Evolutionary conservation across 2,797 vertebrate species (phyloP), one percentile per base, ranked within the genome.

Genomic region (Coregonus ussuriensis): DNA sequence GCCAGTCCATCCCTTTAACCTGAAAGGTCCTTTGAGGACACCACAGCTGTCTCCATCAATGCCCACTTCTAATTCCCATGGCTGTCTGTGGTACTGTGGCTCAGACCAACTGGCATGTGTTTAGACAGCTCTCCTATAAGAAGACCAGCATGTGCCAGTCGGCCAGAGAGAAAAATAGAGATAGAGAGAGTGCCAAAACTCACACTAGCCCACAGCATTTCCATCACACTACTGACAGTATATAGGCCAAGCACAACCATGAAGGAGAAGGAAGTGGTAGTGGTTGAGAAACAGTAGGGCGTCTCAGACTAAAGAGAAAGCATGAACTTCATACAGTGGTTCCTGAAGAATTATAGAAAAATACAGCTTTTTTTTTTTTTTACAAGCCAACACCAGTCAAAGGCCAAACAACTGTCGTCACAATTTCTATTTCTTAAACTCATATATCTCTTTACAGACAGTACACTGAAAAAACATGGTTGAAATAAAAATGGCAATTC

Each of bases 341-440:
- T 59, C n/a, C 86, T 77, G 82, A 76, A 83, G 80, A 83, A 84
- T 33, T 47, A 7, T 82, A 76, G 71, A 63, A 77, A 69, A 87
- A 87, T 78, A 82, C 88, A 86, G 87, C 83, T 87, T 82, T 1
- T 87, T 81, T 1, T 87, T 81, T 52, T 73, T 47, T 37, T 65
- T 41, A 69, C 74, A 70, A 52, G 31, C 62, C 75, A 29, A 37
- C 62, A 70, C 56, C 74, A 59, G 66, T n/a, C 67, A n/a, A 56
- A 21, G 62, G 35, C 41, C 69, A 71, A n/a, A 71, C n/a, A 4
- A 5, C 9, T 51, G 18, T 53, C 11, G 4, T 16, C 33, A 35
- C 33, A 68, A 16, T 68, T 15, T 31, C 1, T 14, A 3, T 65
- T 33, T 66, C 68, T 15, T 25, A 25, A 76, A 21, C 14, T 9